Base-by-base conservation (phyloP, 2,113 vertebrate species). In the Neotoma lepida region DNA sequence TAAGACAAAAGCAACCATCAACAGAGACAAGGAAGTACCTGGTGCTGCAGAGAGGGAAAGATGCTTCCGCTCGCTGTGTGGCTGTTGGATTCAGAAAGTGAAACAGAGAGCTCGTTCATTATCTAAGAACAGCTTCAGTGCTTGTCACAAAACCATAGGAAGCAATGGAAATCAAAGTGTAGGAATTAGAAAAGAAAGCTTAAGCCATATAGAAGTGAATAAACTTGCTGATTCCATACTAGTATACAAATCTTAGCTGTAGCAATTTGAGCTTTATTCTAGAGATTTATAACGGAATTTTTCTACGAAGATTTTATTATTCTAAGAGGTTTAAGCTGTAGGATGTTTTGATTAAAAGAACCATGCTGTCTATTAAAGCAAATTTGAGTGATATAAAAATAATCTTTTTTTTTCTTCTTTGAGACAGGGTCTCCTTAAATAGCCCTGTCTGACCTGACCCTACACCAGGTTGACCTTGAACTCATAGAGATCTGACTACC, bases 221-320 rank as follows among this genome's bases (percentile, higher is more conserved):
- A 78, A 33, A 88, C 66, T 51, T 87, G 33, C 20, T 88, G 68
- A 87, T 18, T 95, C 49, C 33, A 51, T 26, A 71, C 51, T 1
- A 63, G 4, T 33, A 82, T 4, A 9, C 22, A 68, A 7, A 13
- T 66, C 76, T 86, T 85, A 74, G 78, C 22, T 41, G 2, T 9
- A 44, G n/a, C 14, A 90, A 71, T 70, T 49, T 51, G 18, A 81
- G 5, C 44, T 80, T 4, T 58, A 28, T 41, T 13, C 14, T 82
- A 61, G 61, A 86, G 51, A 88, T 26, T 64, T 10, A 39, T 63
- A 26, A 39, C 58, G 61, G 24, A 33, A 61, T 82, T 44, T n/a
- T 77, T 12, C 91, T 44, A n/a, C 70, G 20, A 90, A 63, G 22
- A 41, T 71, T 89, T 92, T 94, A 56, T 74, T 90, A 80, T 95